Percentiles rank a stretch among this genome's conserved stretches.
Evolutionary conservation across 1,140 invertebrate species (phyloP).

Genomic region (Aphelenchoides avenae): DNA sequence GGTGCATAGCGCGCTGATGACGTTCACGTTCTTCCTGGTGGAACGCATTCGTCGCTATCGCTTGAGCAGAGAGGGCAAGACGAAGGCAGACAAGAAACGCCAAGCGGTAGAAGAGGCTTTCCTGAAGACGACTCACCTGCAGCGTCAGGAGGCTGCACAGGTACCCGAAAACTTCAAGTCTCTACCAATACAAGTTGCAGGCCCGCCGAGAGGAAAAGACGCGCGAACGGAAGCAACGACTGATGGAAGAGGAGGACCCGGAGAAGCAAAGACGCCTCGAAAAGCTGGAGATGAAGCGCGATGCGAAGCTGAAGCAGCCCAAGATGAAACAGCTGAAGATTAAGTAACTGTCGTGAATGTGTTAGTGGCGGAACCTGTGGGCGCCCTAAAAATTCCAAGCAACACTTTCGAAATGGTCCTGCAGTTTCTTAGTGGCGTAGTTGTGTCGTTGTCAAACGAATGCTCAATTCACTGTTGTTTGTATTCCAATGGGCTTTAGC

Average conservation of each 20-base stretch:
- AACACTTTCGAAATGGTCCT: no score
- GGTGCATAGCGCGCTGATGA: conserved; percentile 28
- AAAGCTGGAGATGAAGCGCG: conserved; percentile 43
- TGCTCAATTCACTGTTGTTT: no score
- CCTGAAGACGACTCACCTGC: conserved; percentile 83
- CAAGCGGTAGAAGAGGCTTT: conserved; percentile 84
- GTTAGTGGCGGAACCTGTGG: no score
- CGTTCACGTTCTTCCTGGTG: conserved; percentile 49
- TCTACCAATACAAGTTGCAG: conserved; percentile 64
- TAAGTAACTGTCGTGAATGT: no score
- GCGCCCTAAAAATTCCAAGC: no score
- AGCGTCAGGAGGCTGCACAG: conserved; percentile 61
- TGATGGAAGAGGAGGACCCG: conserved; percentile 72
- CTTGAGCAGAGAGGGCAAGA: conserved; percentile 80
- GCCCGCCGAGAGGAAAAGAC: conserved; percentile 78
- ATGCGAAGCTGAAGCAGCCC: conserved; percentile 38
- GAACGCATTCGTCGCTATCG: conserved; percentile 72
- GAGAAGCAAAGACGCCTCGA: conserved; percentile 44
- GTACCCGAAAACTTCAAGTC: conserved; percentile 15
- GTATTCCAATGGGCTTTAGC: no score
- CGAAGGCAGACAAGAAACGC: conserved; percentile 76
- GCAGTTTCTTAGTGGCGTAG: no score
- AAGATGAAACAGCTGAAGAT: conserved; percentile 43
- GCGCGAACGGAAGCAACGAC: conserved; percentile 82
- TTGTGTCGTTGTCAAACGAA: no score